Evolutionary conservation across 2,797 vertebrate species (phyloP).

Genomic region (Channa striata): DNA sequence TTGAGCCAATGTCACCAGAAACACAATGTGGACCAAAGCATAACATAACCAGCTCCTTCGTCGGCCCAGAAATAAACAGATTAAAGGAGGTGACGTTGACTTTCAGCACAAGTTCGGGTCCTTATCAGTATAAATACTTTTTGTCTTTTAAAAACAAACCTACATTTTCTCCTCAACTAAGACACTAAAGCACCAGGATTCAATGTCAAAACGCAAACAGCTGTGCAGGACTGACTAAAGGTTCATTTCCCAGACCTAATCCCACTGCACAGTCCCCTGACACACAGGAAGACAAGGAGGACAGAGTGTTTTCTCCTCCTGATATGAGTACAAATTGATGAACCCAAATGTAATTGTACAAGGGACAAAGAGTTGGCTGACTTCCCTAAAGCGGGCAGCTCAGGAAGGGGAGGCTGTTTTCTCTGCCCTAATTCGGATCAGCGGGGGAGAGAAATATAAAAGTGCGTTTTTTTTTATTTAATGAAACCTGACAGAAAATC

Average conservation of each 20-base stretch:
- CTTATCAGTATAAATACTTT: background rate
- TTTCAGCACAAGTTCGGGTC: background rate
- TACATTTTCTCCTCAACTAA: background rate
- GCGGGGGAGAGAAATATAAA: constrained; percentile 5
- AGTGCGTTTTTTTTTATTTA: constrained; percentile 5
- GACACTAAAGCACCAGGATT: background rate
- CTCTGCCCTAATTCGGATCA: constrained; percentile 17
- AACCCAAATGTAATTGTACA: constrained; percentile 16
- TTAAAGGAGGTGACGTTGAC: background rate
- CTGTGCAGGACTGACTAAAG: background rate
- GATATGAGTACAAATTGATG: constrained; percentile 28
- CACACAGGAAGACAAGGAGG: background rate
- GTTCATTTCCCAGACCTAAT: constrained; percentile 31
- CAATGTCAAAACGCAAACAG: constrained; percentile 29
- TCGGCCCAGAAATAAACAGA: constrained; percentile 6
- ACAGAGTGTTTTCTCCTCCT: constrained; percentile 19
- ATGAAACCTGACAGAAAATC: constrained; percentile 30
- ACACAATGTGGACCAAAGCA: too few species aligned
- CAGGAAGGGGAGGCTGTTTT: constrained; percentile 24
- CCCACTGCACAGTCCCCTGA: background rate
- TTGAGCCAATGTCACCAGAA: too few species aligned
- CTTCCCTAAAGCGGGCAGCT: constrained; percentile 11
- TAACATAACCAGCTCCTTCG: background rate
- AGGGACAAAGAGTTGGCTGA: constrained; percentile 47
- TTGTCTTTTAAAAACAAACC: background rate